Conservation (phyloP, 2,888 invertebrate genomes). For the Trisateles emortualis region DNA sequence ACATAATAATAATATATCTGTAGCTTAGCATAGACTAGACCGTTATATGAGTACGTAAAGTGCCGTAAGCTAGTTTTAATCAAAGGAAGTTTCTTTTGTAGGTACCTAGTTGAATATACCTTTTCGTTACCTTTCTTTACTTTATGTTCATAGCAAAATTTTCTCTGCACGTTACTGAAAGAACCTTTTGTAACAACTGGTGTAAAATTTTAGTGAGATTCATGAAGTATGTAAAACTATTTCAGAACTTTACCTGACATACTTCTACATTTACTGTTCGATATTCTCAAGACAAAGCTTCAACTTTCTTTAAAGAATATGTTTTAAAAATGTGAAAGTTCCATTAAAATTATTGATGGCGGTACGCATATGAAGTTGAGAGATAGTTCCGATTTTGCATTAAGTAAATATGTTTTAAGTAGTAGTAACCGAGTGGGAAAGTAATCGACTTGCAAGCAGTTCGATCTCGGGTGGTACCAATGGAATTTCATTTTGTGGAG, state of each 20-base stretch:
- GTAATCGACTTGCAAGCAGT: too few relatives aligned
- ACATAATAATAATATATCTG: too few relatives aligned
- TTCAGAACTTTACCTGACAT: slow-evolving; percentile 33
- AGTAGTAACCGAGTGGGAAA: too few relatives aligned
- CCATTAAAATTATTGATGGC: slow-evolving; percentile 32
- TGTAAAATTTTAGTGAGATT: slow-evolving; percentile 21
- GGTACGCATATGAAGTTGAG: not conserved
- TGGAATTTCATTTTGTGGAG: too few relatives aligned
- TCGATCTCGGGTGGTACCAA: too few relatives aligned
- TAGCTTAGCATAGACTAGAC: too few relatives aligned
- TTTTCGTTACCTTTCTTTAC: not conserved
- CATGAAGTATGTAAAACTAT: slow-evolving; percentile 28
- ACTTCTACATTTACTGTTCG: slow-evolving; percentile 34
- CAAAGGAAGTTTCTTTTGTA: too few relatives aligned
- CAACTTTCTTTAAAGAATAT: slow-evolving; percentile 41
- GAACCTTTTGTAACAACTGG: slow-evolving; percentile 1
- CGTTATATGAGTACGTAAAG: too few relatives aligned
- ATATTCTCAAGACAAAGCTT: slow-evolving; percentile 48
- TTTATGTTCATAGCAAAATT: not conserved
- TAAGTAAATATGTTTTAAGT: too few relatives aligned
- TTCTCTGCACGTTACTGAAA: not conserved
- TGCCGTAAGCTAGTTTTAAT: too few relatives aligned
- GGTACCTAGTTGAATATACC: too few relatives aligned
- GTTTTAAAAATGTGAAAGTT: slow-evolving; percentile 33
- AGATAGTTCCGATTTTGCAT: not conserved